phyloP scores from a whole-genome alignment of 2,113 vertebrate genomes.

The Sinocyclocheilus maitianheensis region DNA sequence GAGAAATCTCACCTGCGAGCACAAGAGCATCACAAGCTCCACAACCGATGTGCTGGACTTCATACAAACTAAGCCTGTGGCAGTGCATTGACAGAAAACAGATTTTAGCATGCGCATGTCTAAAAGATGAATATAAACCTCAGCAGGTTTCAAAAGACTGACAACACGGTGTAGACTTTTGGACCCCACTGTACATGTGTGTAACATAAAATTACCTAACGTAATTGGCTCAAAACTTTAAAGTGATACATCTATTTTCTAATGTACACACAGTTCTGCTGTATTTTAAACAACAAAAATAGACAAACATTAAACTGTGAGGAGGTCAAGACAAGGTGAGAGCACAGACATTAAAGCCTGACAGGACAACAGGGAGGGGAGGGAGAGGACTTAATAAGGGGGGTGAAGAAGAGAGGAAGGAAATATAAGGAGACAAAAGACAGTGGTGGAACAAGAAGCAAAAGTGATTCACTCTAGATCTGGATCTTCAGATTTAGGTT shows the following conservation, averaged over 20 bases:
- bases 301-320: constrained; percentile 64
- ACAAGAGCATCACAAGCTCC: constrained; percentile 97
- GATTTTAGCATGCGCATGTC: not conserved
- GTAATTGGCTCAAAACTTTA: not conserved
- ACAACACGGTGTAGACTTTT: not conserved
- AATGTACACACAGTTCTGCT: constrained; percentile 37
- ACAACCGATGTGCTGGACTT: constrained; percentile 98
- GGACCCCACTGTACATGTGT: constrained; percentile 1
- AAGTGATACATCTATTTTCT: not conserved
- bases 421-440: constrained; percentile 53
- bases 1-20: constrained; percentile 87
- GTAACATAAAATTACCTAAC: not conserved
- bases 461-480: constrained; percentile 56
- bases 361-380: constrained; percentile 17
- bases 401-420: not conserved
- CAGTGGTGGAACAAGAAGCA: constrained; percentile 68
- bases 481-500: constrained; percentile 10
- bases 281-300: constrained; percentile 51
- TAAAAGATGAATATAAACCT: not conserved
- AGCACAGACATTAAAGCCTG: constrained; percentile 56
- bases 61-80: constrained; percentile 95
- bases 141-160: not conserved
- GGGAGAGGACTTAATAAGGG: not conserved
- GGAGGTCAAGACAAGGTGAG: constrained; percentile 69
- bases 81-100: constrained; percentile 54